Base-by-base conservation (phyloP, 2,113 vertebrate species). In the Pelmatolapia mariae region DNA sequence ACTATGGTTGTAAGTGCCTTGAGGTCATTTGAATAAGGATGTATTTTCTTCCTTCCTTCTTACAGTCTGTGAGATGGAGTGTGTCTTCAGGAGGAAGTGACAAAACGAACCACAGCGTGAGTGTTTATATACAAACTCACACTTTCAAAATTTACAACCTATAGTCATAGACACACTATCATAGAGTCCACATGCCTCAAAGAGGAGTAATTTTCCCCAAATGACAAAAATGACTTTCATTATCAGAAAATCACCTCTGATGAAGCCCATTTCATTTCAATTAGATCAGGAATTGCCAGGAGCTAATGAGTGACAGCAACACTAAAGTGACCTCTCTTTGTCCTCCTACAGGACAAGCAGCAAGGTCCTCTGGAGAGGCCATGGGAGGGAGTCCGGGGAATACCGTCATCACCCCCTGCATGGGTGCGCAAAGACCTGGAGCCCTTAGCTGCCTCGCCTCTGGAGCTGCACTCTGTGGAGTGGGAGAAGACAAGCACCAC, bases 351-450 rank as follows among this genome's bases (percentile, higher is more conserved):
- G 93, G 98, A 99, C 93, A 99, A 99, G 93, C 98, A 98, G 96
- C 98, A 97, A 96, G 97, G 96, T n/a, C 97, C 97, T 82, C 95
- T 97, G 96, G 99, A 99, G 92, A 97, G 99, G 94, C 97, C 98
- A 6, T 99, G 98, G 99, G 98, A 99, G 95, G 98, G 97, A 86
- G 97, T 98, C 91, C 97, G 97, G 82, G 97, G 98, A 90, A 97
- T 97, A 2, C 98, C 98, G 22, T 94, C 95, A 63, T 99, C 98
- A 0, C 97, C 98, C 0, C 99, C 99, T 1, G 95, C 98, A 5
- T 99, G 99, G 99, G 97, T 98, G 80, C 97, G 98, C 92, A 99
- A 98, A 96, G 99, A 99, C 95, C 96, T 98, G 78, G 99, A 99
- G 95, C 97, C 98, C 1, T 95, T 98, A 80, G 96, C 96, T 12